These are phyloP conservation scores for Hippocampus barbouri DNA, from an alignment of 2,113 vertebrate genomes.

Conservation along the genomic window DNA sequence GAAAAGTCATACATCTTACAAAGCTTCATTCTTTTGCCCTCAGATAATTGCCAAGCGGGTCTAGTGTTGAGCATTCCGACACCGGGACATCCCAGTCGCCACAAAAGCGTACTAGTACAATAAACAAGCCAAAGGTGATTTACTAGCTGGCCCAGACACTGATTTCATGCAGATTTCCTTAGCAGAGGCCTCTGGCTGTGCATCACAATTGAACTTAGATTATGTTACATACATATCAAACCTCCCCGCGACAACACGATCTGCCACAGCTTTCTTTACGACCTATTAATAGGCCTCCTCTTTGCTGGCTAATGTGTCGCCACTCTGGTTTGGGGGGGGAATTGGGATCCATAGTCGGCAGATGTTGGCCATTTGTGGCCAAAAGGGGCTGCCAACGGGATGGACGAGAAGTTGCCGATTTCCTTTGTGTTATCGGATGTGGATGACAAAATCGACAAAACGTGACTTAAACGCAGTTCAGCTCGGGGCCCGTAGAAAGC, in stretches of 20 bases:
- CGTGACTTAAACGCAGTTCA: neutral
- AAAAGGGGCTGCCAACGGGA: constrained; percentile 17
- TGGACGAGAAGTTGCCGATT: neutral
- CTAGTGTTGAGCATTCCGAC: constrained; percentile 52
- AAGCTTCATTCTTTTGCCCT: neutral
- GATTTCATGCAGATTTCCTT: constrained; percentile 80
- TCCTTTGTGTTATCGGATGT: neutral
- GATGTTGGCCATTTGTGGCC: constrained; percentile 56
- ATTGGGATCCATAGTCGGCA: constrained; percentile 57
- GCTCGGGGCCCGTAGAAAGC: too few species aligned
- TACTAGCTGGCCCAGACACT: constrained; percentile 75
- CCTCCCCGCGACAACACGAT: constrained; percentile 67
- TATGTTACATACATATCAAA: constrained; percentile 78
- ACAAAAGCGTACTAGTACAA: constrained; percentile 67
- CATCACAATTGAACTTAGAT: constrained; percentile 77
- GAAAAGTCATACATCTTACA: neutral
- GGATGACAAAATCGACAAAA: neutral
- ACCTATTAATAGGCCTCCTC: constrained; percentile 74
- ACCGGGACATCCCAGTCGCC: constrained; percentile 52
- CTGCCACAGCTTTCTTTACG: constrained; percentile 68
- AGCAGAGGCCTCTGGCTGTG: constrained; percentile 65
- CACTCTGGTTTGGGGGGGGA: constrained; percentile 44
- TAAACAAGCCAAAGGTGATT: constrained; percentile 74
- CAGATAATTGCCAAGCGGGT: constrained; percentile 4
- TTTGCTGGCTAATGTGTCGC: constrained; percentile 68